These are phyloP conservation scores for Hecatera dysodea DNA, from an alignment of 2,888 invertebrate genomes.

Conservation along the genomic window DNA sequence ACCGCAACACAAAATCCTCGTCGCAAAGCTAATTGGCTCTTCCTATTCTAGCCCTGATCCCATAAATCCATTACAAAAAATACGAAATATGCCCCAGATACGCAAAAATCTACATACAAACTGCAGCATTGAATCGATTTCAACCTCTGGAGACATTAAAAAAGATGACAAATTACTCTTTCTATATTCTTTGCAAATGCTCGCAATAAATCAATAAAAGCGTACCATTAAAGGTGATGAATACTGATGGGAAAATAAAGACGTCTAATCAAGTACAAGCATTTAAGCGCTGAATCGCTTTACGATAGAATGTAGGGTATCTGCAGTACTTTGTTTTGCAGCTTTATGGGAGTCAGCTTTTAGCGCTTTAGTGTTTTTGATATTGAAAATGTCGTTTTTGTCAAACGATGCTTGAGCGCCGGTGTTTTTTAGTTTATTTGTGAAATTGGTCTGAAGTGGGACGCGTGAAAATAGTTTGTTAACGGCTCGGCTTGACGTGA, in stretches of 20 bases:
- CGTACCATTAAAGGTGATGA: conserved; percentile 53
- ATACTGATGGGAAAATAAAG: conserved; percentile 62
- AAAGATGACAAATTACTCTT: conserved; percentile 61
- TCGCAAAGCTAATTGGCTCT: conserved; percentile 43
- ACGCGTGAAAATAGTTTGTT: conserved; percentile 48
- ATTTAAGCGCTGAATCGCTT: conserved; percentile 47
- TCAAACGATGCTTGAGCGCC: conserved; percentile 36
- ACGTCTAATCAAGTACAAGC: conserved; percentile 45
- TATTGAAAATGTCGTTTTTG: conserved; percentile 53
- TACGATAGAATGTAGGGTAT: conserved; percentile 30
- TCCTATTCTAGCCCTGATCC: conserved; percentile 16
- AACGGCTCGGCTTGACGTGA: conserved; percentile 12
- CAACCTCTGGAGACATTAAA: conserved; percentile 37
- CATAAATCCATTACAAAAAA: conserved; percentile 29
- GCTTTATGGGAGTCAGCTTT: conserved; percentile 43
- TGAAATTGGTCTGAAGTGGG: conserved; percentile 4
- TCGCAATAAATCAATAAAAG: conserved; percentile 59
- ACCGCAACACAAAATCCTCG: conserved; percentile 6
- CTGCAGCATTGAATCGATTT: conserved; percentile 38
- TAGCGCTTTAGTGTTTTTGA: conserved; percentile 56
- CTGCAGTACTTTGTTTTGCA: conserved; percentile 44
- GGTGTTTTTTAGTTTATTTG: conserved; percentile 39
- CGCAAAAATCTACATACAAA: conserved; percentile 48
- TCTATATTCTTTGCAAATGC: conserved; percentile 42
- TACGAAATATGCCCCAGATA: conserved; percentile 17